These are phyloP conservation scores for Ambastaia sidthimunki DNA, from an alignment of 2,797 vertebrate species.

Conservation along the genomic window DNA sequence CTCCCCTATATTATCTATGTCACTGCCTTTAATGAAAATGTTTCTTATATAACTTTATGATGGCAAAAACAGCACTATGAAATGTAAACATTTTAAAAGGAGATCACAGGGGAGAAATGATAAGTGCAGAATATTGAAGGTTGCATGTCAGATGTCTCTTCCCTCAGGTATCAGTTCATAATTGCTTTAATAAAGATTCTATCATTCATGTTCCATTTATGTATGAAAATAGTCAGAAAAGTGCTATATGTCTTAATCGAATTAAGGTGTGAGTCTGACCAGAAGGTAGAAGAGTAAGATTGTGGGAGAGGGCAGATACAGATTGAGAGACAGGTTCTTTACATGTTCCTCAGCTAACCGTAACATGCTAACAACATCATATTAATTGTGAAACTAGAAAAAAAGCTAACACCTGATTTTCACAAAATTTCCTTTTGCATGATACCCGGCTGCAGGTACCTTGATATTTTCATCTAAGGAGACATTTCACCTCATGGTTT, in stretches of 20 bases:
- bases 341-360: not conserved
- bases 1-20: not conserved
- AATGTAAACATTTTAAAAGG: slow-evolving; percentile 53
- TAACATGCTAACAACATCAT: not conserved
- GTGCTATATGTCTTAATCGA: slow-evolving; percentile 60
- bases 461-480: not conserved
- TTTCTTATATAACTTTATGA: not conserved
- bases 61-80: slow-evolving; percentile 7
- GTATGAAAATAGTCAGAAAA: slow-evolving; percentile 58
- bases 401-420: not conserved
- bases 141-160: slow-evolving; percentile 48
- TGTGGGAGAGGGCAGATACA: slow-evolving; percentile 1
- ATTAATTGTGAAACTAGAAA: not conserved
- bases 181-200: slow-evolving; percentile 63
- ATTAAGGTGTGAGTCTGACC: slow-evolving; percentile 58
- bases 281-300: slow-evolving; percentile 29
- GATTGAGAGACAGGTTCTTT: slow-evolving; percentile 13
- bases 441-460: too few relatives aligned
- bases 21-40: not conserved
- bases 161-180: slow-evolving; percentile 61
- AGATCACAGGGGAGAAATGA: slow-evolving; percentile 19
- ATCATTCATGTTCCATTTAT: slow-evolving; percentile 65
- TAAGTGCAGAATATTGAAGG: slow-evolving; percentile 43
- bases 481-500: not conserved
- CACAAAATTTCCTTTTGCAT: too few relatives aligned